Evolutionary conservation across 2,888 invertebrate genomes (phyloP), one percentile per base, ranked within the genome.

Genomic region (Drosophila atroscutellata): DNA sequence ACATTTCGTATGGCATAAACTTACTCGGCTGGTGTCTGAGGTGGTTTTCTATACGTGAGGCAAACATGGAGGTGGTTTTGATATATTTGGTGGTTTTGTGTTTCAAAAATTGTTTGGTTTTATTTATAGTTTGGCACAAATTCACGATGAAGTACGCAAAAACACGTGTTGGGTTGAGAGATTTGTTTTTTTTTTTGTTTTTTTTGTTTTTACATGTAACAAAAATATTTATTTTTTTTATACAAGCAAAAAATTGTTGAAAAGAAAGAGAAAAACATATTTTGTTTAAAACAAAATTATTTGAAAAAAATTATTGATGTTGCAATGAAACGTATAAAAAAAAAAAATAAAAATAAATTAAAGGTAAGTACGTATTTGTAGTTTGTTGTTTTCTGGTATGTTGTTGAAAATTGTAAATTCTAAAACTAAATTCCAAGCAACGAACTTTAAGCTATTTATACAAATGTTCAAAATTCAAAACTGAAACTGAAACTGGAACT

Each of bases 1-100:
- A 79, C 77, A 77, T 74, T 82, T 81, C 65, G 78, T 80, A 76
- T 79, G 78, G 73, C 79, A 89, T 91, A 83, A 89, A 92, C 92
- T 92, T 92, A 92, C 92, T 92, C 92, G 92, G 92, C 92, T 92
- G 92, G 92, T 92, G 92, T 92, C 90, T 92, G 92, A 92, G 92
- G 92, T 91, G 92, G 91, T 92, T 92, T 92, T 92, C 92, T 92
- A 91, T 87, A 91, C 89, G 91, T 90, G 89, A 84, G 85, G 88
- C 90, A 89, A 89, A 88, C 89, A 88, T 88, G 87, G 81, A 89
- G 83, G 79, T 87, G 88, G 88, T 83, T 81, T 85, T 75, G 77
- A 80, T 81, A 81, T 75, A 81, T 81, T 76, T 69, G 72, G 71
- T 80, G 79, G 80, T 81, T 84, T 86, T 85, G 75, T 86, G 85